Base-by-base conservation (phyloP, 2,797 vertebrate species). In the Characodon lateralis region DNA sequence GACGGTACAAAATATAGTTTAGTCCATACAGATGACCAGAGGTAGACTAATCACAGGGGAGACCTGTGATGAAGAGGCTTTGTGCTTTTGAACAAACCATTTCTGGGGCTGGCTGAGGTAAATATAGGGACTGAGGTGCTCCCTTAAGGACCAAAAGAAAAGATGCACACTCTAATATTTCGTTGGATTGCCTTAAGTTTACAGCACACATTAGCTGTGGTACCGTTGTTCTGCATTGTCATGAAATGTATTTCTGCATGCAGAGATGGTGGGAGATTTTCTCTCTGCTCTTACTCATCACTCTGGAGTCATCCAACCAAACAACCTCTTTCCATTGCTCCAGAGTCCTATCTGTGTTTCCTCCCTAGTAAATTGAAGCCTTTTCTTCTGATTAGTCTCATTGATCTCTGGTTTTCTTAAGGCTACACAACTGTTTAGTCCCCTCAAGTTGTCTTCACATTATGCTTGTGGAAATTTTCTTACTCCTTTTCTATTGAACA, bases 1-100 rank as follows among this genome's bases (percentile, higher is more conserved):
- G 89, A 89, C 78, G 76, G 51, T 85, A 88, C 88, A 77, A 90
- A 93, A 92, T 85, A 91, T 89, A 91, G 24, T 89, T 93, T 87
- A 89, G 88, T 87, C 80, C 88, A 82, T 79, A 87, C 86, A 88
- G 81, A 91, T 88, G 89, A 90, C 89, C 85, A 82, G 78, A 35
- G 75, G 55, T 74, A 74, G 71, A 86, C 83, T 88, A 85, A 91
- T 91, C 86, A 78, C 76, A 28, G 51, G 78, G 71, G 87, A 85
- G 74, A 78, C 72, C 43, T 16, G 41, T 78, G 80, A 89, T 88
- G 68, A 86, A 76, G 80, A 76, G 66, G 41, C 35, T 79, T 71
- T 79, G 39, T 70, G 68, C 14, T 79, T 75, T 5, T 41, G 46
- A 65, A 55, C 78, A 80, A 63, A 75, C 73, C 35, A 50, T 65